Percentiles rank a stretch among this genome's conserved stretches.
phyloP scores from a whole-genome alignment of 2,888 invertebrate genomes.

The Seira musarum region DNA sequence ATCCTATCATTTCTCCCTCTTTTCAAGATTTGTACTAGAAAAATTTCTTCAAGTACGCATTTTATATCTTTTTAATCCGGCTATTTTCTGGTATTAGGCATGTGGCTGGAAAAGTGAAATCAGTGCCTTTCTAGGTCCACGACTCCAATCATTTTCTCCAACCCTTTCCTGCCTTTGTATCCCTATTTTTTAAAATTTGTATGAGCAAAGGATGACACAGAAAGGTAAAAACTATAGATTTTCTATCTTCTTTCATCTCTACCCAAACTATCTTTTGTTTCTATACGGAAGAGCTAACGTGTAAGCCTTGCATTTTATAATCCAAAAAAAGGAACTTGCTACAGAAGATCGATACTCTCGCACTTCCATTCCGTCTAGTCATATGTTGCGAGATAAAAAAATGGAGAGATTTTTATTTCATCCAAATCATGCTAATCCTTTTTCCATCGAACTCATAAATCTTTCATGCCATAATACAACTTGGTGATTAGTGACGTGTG shows the following conservation, averaged over 20 bases:
- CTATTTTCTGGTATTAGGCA: slow-evolving; percentile 15
- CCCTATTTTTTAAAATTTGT: too few species aligned
- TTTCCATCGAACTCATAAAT: not conserved
- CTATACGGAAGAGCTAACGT: too few species aligned
- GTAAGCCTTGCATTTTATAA: too few species aligned
- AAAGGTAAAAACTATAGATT: too few species aligned
- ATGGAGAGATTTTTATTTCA: not conserved
- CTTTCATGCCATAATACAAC: slow-evolving; percentile 1
- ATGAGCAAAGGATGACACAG: too few species aligned
- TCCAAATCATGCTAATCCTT: slow-evolving; percentile 8
- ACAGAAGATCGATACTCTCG: too few species aligned
- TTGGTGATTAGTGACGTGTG: slow-evolving; percentile 8
- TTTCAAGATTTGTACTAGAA: not conserved
- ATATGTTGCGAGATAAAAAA: not conserved
- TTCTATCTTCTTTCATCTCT: too few species aligned
- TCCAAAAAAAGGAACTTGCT: too few species aligned
- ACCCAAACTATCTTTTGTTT: too few species aligned
- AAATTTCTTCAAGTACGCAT: not conserved
- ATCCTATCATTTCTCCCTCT: not conserved
- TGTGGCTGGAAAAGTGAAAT: slow-evolving; percentile 15
- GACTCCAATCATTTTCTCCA: not conserved
- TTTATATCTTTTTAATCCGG: slow-evolving; percentile 10
- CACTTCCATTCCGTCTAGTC: too few species aligned
- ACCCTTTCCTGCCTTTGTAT: too few species aligned
- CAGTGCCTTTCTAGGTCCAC: slow-evolving; percentile 10